phyloP scores from a whole-genome alignment of 2,113 vertebrate genomes.

The Solea solea region DNA sequence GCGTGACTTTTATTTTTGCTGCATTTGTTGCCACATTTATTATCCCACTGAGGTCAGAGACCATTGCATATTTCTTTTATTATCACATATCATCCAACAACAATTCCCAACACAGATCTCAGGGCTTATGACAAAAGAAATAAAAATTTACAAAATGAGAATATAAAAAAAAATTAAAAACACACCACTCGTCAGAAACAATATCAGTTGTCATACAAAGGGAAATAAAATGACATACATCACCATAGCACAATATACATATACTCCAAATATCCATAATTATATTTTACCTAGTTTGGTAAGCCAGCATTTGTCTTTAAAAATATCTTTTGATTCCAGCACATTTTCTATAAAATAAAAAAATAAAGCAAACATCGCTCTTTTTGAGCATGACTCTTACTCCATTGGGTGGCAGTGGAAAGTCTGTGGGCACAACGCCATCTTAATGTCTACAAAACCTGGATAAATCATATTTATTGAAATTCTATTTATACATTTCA shows the following conservation, averaged over 20 bases:
- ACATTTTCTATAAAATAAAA: conserved; percentile 72
- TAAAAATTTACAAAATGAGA: conserved; percentile 73
- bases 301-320: conserved; percentile 75
- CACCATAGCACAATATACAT: conserved; percentile 69
- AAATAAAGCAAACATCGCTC: conserved; percentile 74
- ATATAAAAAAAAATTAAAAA: conserved; percentile 74
- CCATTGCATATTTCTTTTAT: conserved; percentile 81
- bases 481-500: conserved; percentile 18
- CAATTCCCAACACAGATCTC: conserved; percentile 74
- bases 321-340: conserved; percentile 69
- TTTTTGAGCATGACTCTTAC: conserved; percentile 63
- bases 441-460: conserved; percentile 58
- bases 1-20: neutral
- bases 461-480: conserved; percentile 30
- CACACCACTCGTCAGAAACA: conserved; percentile 72
- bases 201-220: conserved; percentile 61
- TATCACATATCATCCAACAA: conserved; percentile 79
- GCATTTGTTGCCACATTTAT: neutral
- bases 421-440: conserved; percentile 67
- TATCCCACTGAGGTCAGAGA: conserved; percentile 32
- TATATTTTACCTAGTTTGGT: conserved; percentile 66
- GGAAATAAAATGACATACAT: conserved; percentile 54
- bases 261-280: conserved; percentile 74
- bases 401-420: conserved; percentile 76
- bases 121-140: conserved; percentile 72